Base-by-base conservation (phyloP, 2,888 invertebrate species). In the Tromatobia lineatoria region DNA sequence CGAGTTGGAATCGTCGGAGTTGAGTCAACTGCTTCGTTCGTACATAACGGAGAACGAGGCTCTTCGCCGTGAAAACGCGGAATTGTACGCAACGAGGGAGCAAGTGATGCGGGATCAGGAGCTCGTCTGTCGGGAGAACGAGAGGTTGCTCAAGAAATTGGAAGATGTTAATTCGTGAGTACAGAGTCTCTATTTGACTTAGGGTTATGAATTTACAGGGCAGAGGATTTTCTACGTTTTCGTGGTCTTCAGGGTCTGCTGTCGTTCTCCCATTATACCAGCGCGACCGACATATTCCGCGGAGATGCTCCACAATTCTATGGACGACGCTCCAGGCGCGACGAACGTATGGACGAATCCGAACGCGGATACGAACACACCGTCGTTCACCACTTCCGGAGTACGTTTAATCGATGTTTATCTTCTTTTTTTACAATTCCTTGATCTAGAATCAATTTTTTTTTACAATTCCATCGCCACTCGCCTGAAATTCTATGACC, bases 121-220 rank as follows among this genome's bases (percentile, higher is more conserved):
- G 93, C 93, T 98, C 50, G 96, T 99, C 38, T 98, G 98, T 90
- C 94, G 97, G 77, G 99, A 99, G 94, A 99, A 99, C 91, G 99
- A 99, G 92, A 94, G 97, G 74, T 94, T 99, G 82, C 94, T 98
- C 75, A 97, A 97, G 93, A 98, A 98, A 94, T 94, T 99, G 75
- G 98, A 98, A 93, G 97, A 98, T 94, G 97, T 97, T 80, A 97
- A 97, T 94, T 96, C 96, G 97, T 98, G 94, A 96, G 96, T 96
- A 84, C 70, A 69, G 79, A 15, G 38, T 69, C 15, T 50, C 52
- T 54, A 50, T 61, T 64, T 18, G 75, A 73, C 76, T 45, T 69
- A 67, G 57, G 76, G 52, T 69, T 52, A 47, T 77, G 54, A 52
- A 82, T 83, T 83, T 81, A 74, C 80, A 83, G 83, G 82, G 77